Conservation (phyloP, 1,140 invertebrate species). For the Aricia agestis region DNA sequence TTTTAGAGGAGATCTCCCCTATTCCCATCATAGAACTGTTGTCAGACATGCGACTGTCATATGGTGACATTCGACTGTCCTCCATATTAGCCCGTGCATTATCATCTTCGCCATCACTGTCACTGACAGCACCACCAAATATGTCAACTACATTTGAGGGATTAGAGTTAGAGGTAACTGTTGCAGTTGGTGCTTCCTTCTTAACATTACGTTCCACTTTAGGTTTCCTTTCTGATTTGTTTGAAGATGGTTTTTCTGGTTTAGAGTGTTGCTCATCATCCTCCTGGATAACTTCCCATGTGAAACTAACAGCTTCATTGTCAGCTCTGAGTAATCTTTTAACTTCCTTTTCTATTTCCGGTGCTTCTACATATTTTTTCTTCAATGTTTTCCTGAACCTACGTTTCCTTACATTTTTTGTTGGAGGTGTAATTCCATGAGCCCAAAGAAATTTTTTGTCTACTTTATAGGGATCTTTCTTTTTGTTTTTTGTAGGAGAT, state of each 20-base stretch:
- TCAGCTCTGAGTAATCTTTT: constrained; percentile 94
- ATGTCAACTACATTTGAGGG: constrained; percentile 81
- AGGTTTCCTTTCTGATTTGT: constrained; percentile 66
- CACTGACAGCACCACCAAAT: constrained; percentile 92
- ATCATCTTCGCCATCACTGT: constrained; percentile 86
- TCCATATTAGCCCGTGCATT: constrained; percentile 86
- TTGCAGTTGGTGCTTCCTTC: constrained; percentile 45
- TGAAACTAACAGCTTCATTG: constrained; percentile 92
- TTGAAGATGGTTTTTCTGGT: constrained; percentile 67
- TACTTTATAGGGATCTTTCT: constrained; percentile 92
- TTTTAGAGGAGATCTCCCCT: constrained; percentile 57
- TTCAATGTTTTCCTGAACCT: constrained; percentile 96
- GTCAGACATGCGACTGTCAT: constrained; percentile 86
- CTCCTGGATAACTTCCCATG: constrained; percentile 95
- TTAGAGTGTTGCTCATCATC: constrained; percentile 83
- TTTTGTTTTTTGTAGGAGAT: constrained; percentile 89
- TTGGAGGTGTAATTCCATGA: constrained; percentile 94
- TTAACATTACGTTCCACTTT: constrained; percentile 42
- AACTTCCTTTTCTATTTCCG: constrained; percentile 98
- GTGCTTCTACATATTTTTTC: constrained; percentile 97
- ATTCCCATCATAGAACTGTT: constrained; percentile 82
- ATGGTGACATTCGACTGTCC: constrained; percentile 85
- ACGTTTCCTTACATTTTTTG: constrained; percentile 95
- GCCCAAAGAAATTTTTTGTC: constrained; percentile 96
- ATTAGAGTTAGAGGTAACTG: constrained; percentile 50